Evolutionary conservation across 2,888 invertebrate genomes (phyloP), one percentile per base, ranked within the genome.

Genomic region (Glaucopsyche alexis): DNA sequence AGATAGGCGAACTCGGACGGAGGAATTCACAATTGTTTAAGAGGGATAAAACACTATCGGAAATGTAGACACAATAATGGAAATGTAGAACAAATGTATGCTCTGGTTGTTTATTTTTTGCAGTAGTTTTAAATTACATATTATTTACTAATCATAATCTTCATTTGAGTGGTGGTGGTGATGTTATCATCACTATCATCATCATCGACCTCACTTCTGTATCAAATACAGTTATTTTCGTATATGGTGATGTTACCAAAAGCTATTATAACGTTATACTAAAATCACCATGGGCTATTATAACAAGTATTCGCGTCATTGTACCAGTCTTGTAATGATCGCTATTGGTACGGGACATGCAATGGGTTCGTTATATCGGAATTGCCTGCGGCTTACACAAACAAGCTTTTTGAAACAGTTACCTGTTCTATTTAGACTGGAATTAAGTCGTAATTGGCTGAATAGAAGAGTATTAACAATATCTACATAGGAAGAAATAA

Each of bases 381-480:
- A 83, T 82, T 77, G 85, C 87, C 83, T 74, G 75, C 77, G 85
- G 87, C 82, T 84, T 84, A 82, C 83, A 85, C 83, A 81, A 83
- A 84, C 82, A 77, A 81, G 82, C 84, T 81, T 85, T 87, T 87
- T 84, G 83, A 82, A 29, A 81, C 80, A 83, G 83, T 84, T 79
- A 76, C 77, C 69, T 45, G 71, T 71, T 70, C 55, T 60, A 13
- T 38, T 38, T 60, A 38, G 29, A 13, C 60, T 29, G 13, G 29
- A 60, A 60, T 60, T 60, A 60, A 60, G 29, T 60, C 29, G 29
- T 60, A 60, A 60, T 60, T 29, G 55, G 55, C 55, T 19, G 29
- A 29, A 29, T 60, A 29, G 29, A 60, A 38, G 55, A 55, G 11
- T 55, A 38, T 38, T 38, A 38, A 60, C 14, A 60, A 60, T 29